Conservation (phyloP, 2,113 vertebrate genomes). For the Carollia perspicillata region DNA sequence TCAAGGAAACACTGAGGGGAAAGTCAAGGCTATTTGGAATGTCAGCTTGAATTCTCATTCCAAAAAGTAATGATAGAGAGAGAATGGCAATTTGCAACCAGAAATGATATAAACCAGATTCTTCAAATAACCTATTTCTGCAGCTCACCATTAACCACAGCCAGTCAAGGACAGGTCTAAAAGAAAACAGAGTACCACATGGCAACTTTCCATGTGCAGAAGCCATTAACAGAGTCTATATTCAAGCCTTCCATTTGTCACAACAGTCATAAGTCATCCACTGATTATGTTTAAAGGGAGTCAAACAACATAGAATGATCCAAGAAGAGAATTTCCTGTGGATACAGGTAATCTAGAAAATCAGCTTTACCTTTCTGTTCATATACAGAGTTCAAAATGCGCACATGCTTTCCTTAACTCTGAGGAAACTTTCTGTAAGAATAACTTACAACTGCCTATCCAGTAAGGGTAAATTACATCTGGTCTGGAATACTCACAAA, state of each 20-base stretch:
- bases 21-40: conserved; percentile 2
- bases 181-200: neutral
- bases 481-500: neutral
- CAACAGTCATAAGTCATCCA: neutral
- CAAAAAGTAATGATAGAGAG: neutral
- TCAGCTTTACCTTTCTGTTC: conserved; percentile 29
- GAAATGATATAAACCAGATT: conserved; percentile 29
- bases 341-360: conserved; percentile 19
- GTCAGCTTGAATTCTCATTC: neutral
- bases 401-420: neutral
- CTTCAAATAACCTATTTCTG: conserved; percentile 18
- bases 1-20: conserved; percentile 4
- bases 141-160: neutral
- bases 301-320: neutral
- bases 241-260: neutral
- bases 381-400: neutral
- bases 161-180: conserved; percentile 15
- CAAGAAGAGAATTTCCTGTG: conserved; percentile 27
- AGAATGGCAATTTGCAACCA: conserved; percentile 41
- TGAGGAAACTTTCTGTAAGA: neutral
- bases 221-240: neutral
- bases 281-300: conserved; percentile 33
- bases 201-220: conserved; percentile 19
- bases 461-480: neutral
- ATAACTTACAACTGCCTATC: neutral